Conservation (phyloP, 1,140 invertebrate species). For the Akabosia matsudoensis region DNA sequence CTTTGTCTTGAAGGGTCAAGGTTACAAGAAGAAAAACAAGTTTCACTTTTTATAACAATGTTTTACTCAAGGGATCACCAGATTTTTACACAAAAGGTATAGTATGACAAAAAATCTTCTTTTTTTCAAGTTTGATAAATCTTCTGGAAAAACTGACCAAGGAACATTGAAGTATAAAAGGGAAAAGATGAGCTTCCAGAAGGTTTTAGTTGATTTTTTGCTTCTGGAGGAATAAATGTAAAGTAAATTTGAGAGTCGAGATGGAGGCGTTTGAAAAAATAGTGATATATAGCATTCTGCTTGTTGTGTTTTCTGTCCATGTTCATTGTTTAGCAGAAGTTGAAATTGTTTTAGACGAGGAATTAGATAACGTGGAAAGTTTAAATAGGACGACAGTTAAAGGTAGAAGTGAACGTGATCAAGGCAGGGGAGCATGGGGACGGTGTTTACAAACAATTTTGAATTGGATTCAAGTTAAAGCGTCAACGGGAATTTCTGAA, state of each 20-base stretch:
- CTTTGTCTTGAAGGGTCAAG: conserved; percentile 2
- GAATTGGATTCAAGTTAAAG: not conserved
- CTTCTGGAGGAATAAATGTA: too few relatives aligned
- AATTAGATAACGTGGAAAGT: not conserved
- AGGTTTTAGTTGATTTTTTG: not conserved
- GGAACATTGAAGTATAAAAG: too few relatives aligned
- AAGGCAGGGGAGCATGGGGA: not conserved
- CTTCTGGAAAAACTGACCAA: too few relatives aligned
- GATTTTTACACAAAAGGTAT: too few relatives aligned
- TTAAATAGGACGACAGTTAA: not conserved
- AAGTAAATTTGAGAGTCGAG: not conserved
- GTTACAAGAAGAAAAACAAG: not conserved
- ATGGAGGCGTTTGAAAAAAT: too few relatives aligned
- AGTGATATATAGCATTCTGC: not conserved
- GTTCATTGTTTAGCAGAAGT: not conserved
- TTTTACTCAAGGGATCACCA: not conserved
- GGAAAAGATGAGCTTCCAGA: not conserved
- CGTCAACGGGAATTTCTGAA: not conserved
- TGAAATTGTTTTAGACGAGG: not conserved
- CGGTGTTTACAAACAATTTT: not conserved
- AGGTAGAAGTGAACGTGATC: not conserved
- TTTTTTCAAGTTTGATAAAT: too few relatives aligned
- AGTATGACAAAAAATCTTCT: too few relatives aligned
- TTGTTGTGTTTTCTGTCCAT: not conserved
- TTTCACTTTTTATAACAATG: not conserved